These are phyloP conservation scores for Neodiprion virginianus DNA, from an alignment of 1,140 invertebrate genomes.

Conservation along the genomic window DNA sequence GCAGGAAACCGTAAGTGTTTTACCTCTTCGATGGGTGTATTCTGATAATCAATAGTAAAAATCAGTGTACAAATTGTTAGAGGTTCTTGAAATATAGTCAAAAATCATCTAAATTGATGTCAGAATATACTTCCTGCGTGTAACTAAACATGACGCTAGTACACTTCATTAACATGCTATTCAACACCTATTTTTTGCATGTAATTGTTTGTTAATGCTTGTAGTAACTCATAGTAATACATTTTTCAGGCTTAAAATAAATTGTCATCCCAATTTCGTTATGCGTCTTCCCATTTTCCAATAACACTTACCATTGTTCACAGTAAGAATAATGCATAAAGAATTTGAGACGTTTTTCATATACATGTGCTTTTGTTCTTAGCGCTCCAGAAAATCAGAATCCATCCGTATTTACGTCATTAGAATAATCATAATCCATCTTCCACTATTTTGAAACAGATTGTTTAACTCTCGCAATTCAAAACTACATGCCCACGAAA, in stretches of 20 bases:
- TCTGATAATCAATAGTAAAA: neutral
- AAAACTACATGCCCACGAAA: no score
- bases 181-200: neutral
- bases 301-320: no score
- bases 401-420: no score
- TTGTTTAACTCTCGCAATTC: no score
- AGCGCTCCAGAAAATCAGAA: no score
- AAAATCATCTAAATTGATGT: neutral
- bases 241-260: neutral
- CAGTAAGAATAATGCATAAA: no score
- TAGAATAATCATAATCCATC: no score
- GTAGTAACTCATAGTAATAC: neutral
- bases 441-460: no score
- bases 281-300: neutral
- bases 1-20: conserved; percentile 76
- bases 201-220: neutral
- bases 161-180: neutral
- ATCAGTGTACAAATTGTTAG: neutral
- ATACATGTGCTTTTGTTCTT: no score
- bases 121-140: conserved; percentile 1
- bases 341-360: no score
- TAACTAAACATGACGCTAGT: neutral
- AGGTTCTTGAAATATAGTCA: neutral
- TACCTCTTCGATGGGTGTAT: neutral
- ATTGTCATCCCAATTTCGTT: neutral